Base-by-base conservation (phyloP, 2,888 invertebrate species). In the Enchytraeus crypticus region DNA sequence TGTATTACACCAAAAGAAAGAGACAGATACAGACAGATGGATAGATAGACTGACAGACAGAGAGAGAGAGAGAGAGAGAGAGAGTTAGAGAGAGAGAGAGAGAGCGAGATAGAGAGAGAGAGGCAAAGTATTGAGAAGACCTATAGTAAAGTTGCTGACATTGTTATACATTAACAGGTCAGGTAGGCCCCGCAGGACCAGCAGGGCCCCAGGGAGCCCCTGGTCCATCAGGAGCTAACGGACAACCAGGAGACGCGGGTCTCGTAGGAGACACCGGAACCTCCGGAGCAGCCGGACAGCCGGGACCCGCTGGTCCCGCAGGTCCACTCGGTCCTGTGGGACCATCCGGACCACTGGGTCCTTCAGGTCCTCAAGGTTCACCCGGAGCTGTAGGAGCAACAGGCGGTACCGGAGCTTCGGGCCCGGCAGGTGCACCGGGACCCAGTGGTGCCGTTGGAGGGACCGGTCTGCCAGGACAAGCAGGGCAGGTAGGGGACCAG, bases 311-410 rank as follows among this genome's bases (percentile, higher is more conserved):
- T 53, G 63, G 63, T 27, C 51, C 45, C n/a, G 5, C 21, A 23
- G 61, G 61, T 47, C 32, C 18, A 33, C 11, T 11, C 27, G 63
- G 63, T 14, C 23, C 30, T 64, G 45, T 53, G n/a, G 67, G 67
- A 51, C 53, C 51, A 47, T 11, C 57, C 34, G 67, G 67, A 53
- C 33, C 60, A 30, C 26, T 29, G 27, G 67, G 67, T 23, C 54
- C 30, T 45, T 33, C 38, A 43, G 67, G 67, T 61, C 34, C 33
- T 43, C 46, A 43, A 21, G 65, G 67, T 33, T 34, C 60, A 34
- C 21, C 45, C 33, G 58, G 64, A n/a, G 21, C 45, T 60, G 18
- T 62, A 4, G 61, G 59, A n/a, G n/a, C n/a, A n/a, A n/a, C n/a
- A n/a, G n/a, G n/a, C n/a, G n/a, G n/a, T n/a, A n/a, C n/a, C n/a